phyloP scores from a whole-genome alignment of 2,888 invertebrate genomes.

The Tipula unca region DNA sequence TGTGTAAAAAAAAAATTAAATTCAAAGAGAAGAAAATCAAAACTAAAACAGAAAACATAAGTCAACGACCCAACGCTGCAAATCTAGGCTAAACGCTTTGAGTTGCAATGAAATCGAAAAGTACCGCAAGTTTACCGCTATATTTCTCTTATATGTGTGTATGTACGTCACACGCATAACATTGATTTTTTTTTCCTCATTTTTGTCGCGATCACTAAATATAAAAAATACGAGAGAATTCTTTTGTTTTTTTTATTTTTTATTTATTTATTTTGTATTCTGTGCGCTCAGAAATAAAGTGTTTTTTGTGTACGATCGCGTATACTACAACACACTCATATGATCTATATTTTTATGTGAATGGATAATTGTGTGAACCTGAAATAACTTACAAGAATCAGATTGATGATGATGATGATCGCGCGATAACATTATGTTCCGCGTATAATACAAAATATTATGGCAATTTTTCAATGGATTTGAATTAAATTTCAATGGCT shows the following conservation, averaged over 20 bases:
- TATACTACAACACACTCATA: neutral
- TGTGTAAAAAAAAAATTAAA: neutral
- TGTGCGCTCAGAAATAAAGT: neutral
- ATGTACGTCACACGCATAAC: constrained; percentile 24
- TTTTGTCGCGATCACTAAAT: neutral
- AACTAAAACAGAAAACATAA: neutral
- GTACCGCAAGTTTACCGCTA: constrained; percentile 43
- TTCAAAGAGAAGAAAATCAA: neutral
- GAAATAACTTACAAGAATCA: neutral
- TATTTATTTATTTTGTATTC: neutral
- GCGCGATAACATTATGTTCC: neutral
- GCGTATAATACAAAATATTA: neutral
- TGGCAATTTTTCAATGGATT: neutral
- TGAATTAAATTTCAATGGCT: neutral
- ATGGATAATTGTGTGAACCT: neutral
- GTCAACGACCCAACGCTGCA: constrained; percentile 39
- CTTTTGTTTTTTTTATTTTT: neutral
- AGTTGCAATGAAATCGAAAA: constrained; percentile 45
- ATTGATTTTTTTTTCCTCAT: neutral
- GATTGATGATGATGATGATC: neutral
- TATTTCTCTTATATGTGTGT: constrained; percentile 27
- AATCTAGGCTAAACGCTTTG: constrained; percentile 44
- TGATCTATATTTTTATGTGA: neutral
- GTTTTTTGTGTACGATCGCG: neutral
- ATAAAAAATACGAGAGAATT: neutral